Percentiles rank a stretch among this genome's conserved stretches.
Evolutionary conservation across 2,797 vertebrate species (phyloP).

Genomic region (Lagocephalus sceleratus): DNA sequence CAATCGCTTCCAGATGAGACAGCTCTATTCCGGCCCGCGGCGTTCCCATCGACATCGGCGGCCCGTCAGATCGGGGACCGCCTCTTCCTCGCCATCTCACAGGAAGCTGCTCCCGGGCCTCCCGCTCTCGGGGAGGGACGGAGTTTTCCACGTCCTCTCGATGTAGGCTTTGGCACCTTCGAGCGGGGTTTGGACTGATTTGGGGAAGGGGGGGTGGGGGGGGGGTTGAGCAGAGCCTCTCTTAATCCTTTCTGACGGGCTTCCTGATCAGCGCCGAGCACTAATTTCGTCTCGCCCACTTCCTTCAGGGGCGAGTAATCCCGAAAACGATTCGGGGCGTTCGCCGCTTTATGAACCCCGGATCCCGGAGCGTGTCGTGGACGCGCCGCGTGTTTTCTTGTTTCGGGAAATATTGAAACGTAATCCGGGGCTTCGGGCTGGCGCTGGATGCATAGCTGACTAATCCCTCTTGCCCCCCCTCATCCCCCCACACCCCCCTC

Average conservation of each 20-base stretch:
- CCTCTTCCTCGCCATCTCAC: too few species aligned
- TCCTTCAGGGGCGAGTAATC: slow-evolving; percentile 18
- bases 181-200: slow-evolving; percentile 16
- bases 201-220: too few species aligned
- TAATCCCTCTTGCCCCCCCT: slow-evolving; percentile 37
- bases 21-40: too few species aligned
- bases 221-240: slow-evolving; percentile 5
- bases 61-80: too few species aligned
- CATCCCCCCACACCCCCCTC: too few species aligned
- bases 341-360: neutral
- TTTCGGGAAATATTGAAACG: slow-evolving; percentile 52
- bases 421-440: slow-evolving; percentile 45
- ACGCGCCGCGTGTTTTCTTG: slow-evolving; percentile 26
- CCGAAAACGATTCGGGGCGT: neutral
- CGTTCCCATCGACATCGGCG: too few species aligned
- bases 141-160: slow-evolving; percentile 13
- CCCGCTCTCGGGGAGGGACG: too few species aligned
- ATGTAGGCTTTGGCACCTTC: slow-evolving; percentile 20
- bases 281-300: slow-evolving; percentile 25
- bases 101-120: too few species aligned
- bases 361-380: slow-evolving; percentile 3
- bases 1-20: slow-evolving; percentile 68
- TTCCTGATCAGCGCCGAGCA: slow-evolving; percentile 29
- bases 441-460: slow-evolving; percentile 24
- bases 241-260: slow-evolving; percentile 40